Percentiles rank a stretch among this genome's conserved stretches.
Evolutionary conservation across 2,888 invertebrate genomes (phyloP).

Genomic region (Amiota mariae): DNA sequence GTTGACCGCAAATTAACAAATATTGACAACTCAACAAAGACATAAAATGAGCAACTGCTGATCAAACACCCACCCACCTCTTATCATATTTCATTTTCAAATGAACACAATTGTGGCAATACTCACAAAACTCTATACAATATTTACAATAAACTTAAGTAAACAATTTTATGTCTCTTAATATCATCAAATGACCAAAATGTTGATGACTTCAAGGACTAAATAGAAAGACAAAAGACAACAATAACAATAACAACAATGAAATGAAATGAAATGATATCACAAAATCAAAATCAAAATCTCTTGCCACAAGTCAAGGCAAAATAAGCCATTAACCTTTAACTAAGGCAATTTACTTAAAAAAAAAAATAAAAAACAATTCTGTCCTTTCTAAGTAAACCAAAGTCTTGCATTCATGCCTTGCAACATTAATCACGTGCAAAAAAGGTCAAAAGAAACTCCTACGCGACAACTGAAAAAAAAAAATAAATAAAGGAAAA

Average conservation of each 20-base stretch:
- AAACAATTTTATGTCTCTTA: too few species aligned
- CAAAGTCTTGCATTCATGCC: too few species aligned
- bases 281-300: too few species aligned
- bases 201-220: too few species aligned
- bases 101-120: too few species aligned
- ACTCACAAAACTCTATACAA: too few species aligned
- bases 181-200: too few species aligned
- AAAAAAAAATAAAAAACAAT: not conserved
- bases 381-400: not conserved
- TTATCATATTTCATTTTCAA: too few species aligned
- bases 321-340: not conserved
- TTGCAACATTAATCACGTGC: conserved; percentile 55
- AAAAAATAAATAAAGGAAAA: too few species aligned
- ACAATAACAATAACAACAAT: not conserved
- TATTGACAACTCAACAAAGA: conserved; percentile 28
- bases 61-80: too few species aligned
- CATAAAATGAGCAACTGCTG: not conserved
- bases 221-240: not conserved
- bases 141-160: too few species aligned
- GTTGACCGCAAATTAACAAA: conserved; percentile 32
- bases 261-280: not conserved
- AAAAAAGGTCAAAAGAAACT: conserved; percentile 37
- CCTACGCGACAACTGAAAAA: not conserved
- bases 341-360: not conserved
- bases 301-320: conserved; percentile 60